Conservation (phyloP, 92 coral and sea anemone species). For the Zoanthus sociatus region DNA sequence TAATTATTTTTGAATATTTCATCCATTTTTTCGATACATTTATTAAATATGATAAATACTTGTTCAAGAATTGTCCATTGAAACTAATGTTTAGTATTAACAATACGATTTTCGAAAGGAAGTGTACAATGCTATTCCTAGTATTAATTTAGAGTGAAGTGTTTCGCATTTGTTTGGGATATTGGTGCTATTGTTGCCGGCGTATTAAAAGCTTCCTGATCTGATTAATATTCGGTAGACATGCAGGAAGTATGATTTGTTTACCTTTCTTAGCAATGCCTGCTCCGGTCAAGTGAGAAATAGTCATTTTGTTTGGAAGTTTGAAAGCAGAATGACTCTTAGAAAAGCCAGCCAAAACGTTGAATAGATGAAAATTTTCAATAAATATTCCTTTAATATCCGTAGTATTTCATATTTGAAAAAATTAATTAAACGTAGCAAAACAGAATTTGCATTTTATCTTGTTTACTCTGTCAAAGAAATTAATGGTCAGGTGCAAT, state of each 20-base stretch:
- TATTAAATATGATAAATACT: not conserved
- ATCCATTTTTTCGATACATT: not conserved
- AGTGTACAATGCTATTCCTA: not conserved
- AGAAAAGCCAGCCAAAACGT: not conserved
- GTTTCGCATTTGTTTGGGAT: not conserved
- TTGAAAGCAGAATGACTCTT: not conserved
- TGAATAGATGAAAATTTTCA: not conserved
- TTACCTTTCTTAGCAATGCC: not conserved
- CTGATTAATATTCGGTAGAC: not conserved
- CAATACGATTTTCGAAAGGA: not conserved
- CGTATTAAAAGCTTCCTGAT: not conserved
- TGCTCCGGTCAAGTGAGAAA: not conserved
- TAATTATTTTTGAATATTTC: not conserved
- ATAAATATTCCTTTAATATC: not conserved
- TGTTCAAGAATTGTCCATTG: not conserved
- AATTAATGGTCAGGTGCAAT: not conserved
- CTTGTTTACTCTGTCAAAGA: not conserved
- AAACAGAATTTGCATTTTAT: conserved; percentile 2
- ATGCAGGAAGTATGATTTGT: not conserved
- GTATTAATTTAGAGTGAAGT: not conserved
- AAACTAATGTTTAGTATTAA: not conserved
- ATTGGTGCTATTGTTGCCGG: not conserved
- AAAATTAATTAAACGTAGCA: not conserved
- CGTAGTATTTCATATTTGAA: not conserved
- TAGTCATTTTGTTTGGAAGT: not conserved